Evolutionary conservation across 2,888 invertebrate genomes (phyloP).

Genomic region (Campoletis raptor): DNA sequence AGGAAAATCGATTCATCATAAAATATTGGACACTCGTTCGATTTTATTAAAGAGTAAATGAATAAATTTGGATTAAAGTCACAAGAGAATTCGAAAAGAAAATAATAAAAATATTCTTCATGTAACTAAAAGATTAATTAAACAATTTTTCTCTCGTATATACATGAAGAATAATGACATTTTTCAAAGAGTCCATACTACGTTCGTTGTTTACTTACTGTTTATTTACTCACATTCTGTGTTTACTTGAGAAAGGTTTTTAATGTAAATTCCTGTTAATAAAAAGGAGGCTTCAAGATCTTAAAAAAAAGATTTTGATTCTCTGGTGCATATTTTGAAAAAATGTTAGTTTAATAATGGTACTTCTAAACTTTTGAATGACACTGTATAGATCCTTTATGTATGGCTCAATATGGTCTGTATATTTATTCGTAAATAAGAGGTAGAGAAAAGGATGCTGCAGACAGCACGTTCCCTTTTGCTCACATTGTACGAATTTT

Average conservation of each 20-base stretch:
- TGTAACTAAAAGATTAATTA: background rate
- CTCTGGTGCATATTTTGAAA: background rate
- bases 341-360: background rate
- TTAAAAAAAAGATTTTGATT: background rate
- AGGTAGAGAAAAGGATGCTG: conserved; percentile 50
- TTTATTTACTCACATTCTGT: no score
- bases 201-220: no score
- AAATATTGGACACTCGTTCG: background rate
- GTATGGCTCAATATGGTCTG: background rate
- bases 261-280: no score
- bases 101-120: no score
- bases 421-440: conserved; percentile 12
- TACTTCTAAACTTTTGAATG: conserved; percentile 27
- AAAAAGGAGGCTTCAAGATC: no score
- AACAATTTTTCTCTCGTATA: background rate
- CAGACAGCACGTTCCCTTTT: conserved; percentile 63
- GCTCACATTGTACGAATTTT: conserved; percentile 51
- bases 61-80: no score
- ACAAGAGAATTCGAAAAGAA: no score
- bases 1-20: background rate
- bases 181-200: no score
- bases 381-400: background rate
- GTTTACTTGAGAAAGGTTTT: no score
- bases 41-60: no score
- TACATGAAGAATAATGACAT: no score